Evolutionary conservation across 2,797 vertebrate genomes (phyloP).

Genomic region (Lagocephalus sceleratus): DNA sequence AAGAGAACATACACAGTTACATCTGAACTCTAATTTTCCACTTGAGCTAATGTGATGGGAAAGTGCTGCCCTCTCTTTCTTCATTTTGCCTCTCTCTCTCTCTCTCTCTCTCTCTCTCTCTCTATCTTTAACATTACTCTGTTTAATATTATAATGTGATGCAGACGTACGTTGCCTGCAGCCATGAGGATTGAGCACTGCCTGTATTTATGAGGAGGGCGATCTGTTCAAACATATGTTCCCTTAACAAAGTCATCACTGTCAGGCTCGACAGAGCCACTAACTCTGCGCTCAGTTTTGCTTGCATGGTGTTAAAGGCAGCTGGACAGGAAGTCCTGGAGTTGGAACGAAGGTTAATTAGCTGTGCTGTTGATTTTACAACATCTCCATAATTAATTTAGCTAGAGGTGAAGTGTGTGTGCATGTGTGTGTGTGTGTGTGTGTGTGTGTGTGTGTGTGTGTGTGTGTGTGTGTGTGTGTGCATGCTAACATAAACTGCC

Average conservation of each 20-base stretch:
- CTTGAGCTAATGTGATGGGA: too few relatives aligned
- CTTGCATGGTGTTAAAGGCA: conserved; percentile 55
- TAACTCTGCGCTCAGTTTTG: conserved; percentile 64
- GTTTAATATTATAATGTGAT: conserved; percentile 58
- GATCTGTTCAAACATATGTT: conserved; percentile 73
- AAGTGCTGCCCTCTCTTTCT: conserved; percentile 10
- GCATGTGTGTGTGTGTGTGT: conserved; percentile 5
- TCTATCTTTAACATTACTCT: conserved; percentile 18
- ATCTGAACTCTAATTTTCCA: too few relatives aligned
- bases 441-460: conserved; percentile 18
- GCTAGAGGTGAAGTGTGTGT: conserved; percentile 24
- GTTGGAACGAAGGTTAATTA: conserved; percentile 53
- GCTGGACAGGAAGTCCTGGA: conserved; percentile 48
- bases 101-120: conserved; percentile 2
- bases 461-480: conserved; percentile 6
- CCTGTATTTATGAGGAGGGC: conserved; percentile 69
- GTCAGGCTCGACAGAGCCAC: conserved; percentile 54
- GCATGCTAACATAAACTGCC: background rate
- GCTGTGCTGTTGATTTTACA: conserved; percentile 39
- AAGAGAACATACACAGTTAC: too few relatives aligned
- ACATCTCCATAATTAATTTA: conserved; percentile 43
- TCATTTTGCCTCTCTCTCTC: conserved; percentile 51
- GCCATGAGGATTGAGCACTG: conserved; percentile 63
- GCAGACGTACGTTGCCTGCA: conserved; percentile 61
- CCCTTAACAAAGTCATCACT: conserved; percentile 74